Percentiles rank a stretch among this genome's conserved stretches.
Evolutionary conservation across 2,888 invertebrate species (phyloP).

Genomic region (Entomobrya multifasciata): DNA sequence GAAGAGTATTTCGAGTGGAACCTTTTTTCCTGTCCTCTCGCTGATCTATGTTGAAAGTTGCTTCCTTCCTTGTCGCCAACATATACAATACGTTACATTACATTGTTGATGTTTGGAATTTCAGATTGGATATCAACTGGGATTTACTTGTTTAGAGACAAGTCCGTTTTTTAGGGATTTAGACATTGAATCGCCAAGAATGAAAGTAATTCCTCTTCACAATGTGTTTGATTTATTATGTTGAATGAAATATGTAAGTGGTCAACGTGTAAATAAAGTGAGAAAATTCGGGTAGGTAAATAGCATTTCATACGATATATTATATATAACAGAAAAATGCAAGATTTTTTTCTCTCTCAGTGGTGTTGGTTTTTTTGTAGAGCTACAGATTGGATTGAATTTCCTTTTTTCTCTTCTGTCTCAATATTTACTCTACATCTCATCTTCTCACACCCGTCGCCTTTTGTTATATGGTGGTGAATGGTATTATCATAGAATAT

Average conservation of each 20-base stretch:
- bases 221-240: constrained; percentile 17
- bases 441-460: constrained; percentile 30
- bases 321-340: background rate
- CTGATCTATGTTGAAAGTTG: background rate
- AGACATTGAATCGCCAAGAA: constrained; percentile 5
- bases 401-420: constrained; percentile 35
- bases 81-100: too few species aligned
- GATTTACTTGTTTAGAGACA: background rate
- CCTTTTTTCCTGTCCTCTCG: constrained; percentile 25
- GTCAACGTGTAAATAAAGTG: constrained; percentile 52
- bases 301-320: background rate
- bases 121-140: constrained; percentile 29
- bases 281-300: constrained; percentile 16
- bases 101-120: constrained; percentile 7
- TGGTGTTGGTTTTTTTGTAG: background rate
- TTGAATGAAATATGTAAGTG: constrained; percentile 18
- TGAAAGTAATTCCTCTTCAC: constrained; percentile 40
- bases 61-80: constrained; percentile 8
- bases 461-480: too few species aligned
- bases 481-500: background rate
- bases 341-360: background rate
- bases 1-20: constrained; percentile 25
- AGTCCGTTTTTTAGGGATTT: background rate
- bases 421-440: constrained; percentile 39
- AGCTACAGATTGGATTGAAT: constrained; percentile 53